Evolutionary conservation across 1,140 invertebrate genomes (phyloP), one percentile per base, ranked within the genome.

Genomic region (Drosophila arizonae): DNA sequence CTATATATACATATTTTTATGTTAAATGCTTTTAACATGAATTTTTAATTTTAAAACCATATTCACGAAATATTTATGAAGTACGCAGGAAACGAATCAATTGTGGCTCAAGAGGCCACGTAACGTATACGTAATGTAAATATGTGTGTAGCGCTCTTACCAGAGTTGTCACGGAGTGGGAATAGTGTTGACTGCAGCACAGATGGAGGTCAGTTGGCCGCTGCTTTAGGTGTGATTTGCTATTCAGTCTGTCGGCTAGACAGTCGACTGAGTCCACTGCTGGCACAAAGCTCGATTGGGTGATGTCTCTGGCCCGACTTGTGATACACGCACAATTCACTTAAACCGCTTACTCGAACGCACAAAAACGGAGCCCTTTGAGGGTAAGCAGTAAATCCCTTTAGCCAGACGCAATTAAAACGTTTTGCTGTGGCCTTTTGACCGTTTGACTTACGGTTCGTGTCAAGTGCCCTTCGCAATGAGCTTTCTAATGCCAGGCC

Each of bases 401-500:
- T 87, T 46, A 67, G 60, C 58, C 64, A 75, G 60, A 71, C 68
- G 68, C 72, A 82, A 87, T 86, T 86, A 86, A 87, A 81, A 63
- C 58, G 72, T 51, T 72, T 73, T 55, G 33, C 36, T 50, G 51
- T 15, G 65, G 33, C 50, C 62, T 50, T 60, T 81, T 64, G 68
- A 58, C 78, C 68, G 48, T 62, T 81, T 73, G 69, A 81, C 76
- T 86, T 86, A 45, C 33, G 60, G 15, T 39, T 55, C 58, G 48
- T 65, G 30, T 75, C 72, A 70, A 77, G 56, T 64, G 50, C 26
- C 56, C 60, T 67, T 63, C 55, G 43, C 26, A 51, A 57, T 21
- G 21, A 46, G 48, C 41, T 52, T 56, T 78, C 74, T 71, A 68
- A 74, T 77, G 70, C 62, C 68, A 55, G 70, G 36, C 41, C 48